Base-by-base conservation (phyloP, 2,888 invertebrate species). In the Halocaridina rubra region DNA sequence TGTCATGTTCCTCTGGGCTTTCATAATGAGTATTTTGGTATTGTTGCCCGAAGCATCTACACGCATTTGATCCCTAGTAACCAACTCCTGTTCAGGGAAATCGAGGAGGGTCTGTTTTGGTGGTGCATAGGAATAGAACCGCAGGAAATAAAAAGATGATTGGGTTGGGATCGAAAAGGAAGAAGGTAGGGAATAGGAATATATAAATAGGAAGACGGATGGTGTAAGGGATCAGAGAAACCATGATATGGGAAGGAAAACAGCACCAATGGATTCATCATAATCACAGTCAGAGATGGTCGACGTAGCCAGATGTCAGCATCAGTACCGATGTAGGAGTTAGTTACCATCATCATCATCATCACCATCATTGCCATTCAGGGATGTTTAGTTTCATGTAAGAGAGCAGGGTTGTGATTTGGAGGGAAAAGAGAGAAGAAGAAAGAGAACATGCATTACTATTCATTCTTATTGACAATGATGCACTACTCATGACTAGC, bases 1-100 rank as follows among this genome's bases (percentile, higher is more conserved):
- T 84, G 95, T 95, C 90, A 96, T 95, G 2, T 92, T 92, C 79
- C 98, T 93, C 89, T 95, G 95, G 30, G 95, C 94, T 91, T 95
- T 94, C 90, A 96, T 93, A 89, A 97, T 94, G 90, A 96, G 94
- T 92, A 97, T 94, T 92, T 97, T 97, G 0, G 97, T 97, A 90
- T 97, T 96, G 90, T 97, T 97, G 89, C 97, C 97, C 80, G 96
- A 93, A 89, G 95, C 96, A 90, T 96, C 94, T 87, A 97, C 94
- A 89, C 95, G 94, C 88, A 95, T 89, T 33, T 90, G 89, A 53
- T 91, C 91, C 71, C 90, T 90, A 72, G 90, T 90, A 79, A 90
- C 89, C 30, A 91, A 89, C 84, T 91, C 91, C 90, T 91, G 89
- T 77, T 89, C 74, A 81, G 78, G 71, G 61, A 84, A 59, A 72